Base-by-base conservation (phyloP, 2,113 vertebrate genomes). In the Saccopteryx leptura region DNA sequence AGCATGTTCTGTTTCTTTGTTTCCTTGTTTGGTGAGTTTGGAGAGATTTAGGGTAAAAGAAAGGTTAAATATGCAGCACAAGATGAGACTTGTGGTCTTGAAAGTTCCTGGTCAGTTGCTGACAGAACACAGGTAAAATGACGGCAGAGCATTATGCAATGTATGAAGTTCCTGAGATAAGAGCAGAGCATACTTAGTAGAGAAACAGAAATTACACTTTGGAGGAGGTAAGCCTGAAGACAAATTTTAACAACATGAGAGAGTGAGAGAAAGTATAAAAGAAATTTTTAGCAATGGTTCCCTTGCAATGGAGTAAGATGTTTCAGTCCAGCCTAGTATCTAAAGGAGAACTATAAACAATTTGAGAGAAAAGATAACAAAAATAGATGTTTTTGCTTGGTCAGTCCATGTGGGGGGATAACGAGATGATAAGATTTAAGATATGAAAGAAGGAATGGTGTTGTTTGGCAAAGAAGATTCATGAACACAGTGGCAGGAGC, bases 151-250 rank as follows among this genome's bases (percentile, higher is more conserved):
- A 2, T 17, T 14, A 76, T 23, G 9, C 15, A 28, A 1, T 3
- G 2, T 54, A 12, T 17, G 31, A n/a, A 14, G 1, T 19, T 26
- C 54, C 14, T n/a, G 4, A 5, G 9, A 4, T 5, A 23, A 63
- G 48, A 46, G 39, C 15, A 6, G 24, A 83, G 33, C 18, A 1
- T 13, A 7, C 48, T 19, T 50, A 1, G 14, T 46, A 5, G 31
- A 75, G 65, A 65, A 61, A 33, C 50, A 10, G 56, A 50, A 66
- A 63, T 28, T 68, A 4, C 33, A 13, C 52, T 54, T 31, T 56
- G 23, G 46, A 71, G 33, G 60, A 50, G 56, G 23, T 24, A 68
- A 76, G 33, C 18, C 48, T 31, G 24, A 46, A 39, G 4, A 66
- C 8, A 17, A 14, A 56, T 39, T 26, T 78, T 61, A 82, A 78